Conservation (phyloP, 30 jellyfish, hydroid and myxozoan genomes). For the Chironex yamaguchii region DNA sequence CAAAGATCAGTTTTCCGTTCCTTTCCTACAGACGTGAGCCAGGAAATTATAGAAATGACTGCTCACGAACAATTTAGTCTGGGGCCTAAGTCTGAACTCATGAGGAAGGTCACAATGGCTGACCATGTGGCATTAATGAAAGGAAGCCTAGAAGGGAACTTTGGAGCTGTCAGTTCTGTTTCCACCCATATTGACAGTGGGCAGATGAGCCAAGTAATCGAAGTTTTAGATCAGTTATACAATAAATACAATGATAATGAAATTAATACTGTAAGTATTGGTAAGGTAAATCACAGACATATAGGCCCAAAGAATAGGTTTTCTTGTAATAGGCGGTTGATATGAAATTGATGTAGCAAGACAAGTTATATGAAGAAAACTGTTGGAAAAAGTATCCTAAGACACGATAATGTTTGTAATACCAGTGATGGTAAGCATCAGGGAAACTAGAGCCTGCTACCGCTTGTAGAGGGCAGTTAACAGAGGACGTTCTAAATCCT, state of each 20-base stretch:
- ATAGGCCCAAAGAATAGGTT: neutral
- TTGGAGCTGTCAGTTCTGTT: neutral
- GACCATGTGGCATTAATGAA: conserved; percentile 31
- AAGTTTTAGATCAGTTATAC: conserved; percentile 13
- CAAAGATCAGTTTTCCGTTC: conserved; percentile 42
- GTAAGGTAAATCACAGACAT: neutral
- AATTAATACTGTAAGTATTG: neutral
- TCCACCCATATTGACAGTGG: neutral
- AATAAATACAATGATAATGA: neutral
- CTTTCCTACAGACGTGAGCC: conserved; percentile 5
- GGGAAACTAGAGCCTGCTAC: conserved; percentile 68
- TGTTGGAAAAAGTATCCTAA: conserved; percentile 17
- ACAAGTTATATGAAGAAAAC: conserved; percentile 23
- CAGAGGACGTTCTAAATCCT: neutral
- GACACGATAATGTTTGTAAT: neutral
- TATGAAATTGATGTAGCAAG: conserved; percentile 30
- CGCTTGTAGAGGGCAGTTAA: conserved; percentile 34
- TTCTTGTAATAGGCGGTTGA: neutral
- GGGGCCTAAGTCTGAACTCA: neutral
- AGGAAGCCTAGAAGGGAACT: neutral
- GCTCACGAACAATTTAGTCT: conserved; percentile 44
- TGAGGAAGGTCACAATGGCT: conserved; percentile 41
- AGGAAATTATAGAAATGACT: conserved; percentile 32
- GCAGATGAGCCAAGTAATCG: conserved; percentile 44
- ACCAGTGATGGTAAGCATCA: neutral